Evolutionary conservation across 2,113 vertebrate genomes (phyloP), one percentile per base, ranked within the genome.

Genomic region (Hepsetus odoe): DNA sequence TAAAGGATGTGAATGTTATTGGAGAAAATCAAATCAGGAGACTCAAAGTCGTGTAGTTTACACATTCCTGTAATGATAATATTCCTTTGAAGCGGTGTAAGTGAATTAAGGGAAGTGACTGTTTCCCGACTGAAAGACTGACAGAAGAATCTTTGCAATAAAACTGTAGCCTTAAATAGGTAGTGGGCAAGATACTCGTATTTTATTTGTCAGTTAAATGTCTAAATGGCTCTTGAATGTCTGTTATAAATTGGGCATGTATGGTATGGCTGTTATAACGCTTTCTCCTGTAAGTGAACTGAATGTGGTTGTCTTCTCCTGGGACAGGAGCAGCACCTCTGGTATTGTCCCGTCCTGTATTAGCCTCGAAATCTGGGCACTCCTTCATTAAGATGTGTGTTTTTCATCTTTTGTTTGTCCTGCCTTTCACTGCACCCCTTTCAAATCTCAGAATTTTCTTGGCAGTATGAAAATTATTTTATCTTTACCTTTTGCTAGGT

Each of bases 371-470:
- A 89, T 88, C 90, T 87, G 90, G 88, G 83, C 87, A 91, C 82
- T 87, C 86, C 92, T 93, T 92, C 85, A 91, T 85, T 90, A 90
- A 91, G 18, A 86, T 87, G 24, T 89, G 83, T 82, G 90, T 85
- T 53, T 90, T 71, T 30, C 35, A 40, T 30, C 38, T 30, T 73
- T 76, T 22, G 55, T 44, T 49, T 70, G 49, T 42, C 61, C 26
- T 77, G 32, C 71, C 24, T 59, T 30, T 56, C 46, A 76, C n/a
- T 22, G 44, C 12, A 40, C 42, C 5, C 7, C 10, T 7, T 55
- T 24, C 9, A 55, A 24, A 55, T 55, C 51, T 24, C 18, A 20
- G 14, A 33, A 30, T 59, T 59, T 59, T 16, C 30, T 10, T 33
- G 30, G 6, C n/a, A 16, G 4, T 16, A 33, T 32, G 16, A 14